Evolutionary conservation across 2,797 vertebrate genomes (phyloP).

Genomic region (Agapornis canus): DNA sequence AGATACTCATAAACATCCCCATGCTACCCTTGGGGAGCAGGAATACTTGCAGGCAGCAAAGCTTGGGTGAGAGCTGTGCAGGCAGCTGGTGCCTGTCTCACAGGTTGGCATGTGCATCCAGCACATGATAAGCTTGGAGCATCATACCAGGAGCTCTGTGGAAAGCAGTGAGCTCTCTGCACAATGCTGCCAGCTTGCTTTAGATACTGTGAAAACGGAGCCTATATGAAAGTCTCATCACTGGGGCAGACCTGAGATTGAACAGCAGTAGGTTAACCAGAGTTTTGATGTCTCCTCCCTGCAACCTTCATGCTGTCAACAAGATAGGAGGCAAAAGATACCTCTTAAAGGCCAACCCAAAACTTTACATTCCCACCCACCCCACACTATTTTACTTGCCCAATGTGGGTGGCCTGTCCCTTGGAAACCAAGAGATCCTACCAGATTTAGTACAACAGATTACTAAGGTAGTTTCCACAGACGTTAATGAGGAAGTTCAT

Average conservation of each 20-base stretch:
- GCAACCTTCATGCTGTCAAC: accelerated
- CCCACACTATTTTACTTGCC: accelerated
- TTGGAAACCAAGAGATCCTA: not conserved
- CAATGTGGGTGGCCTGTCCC: not conserved
- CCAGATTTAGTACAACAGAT: not conserved
- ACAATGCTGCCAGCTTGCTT: not conserved
- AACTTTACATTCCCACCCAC: not conserved
- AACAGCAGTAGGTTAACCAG: not conserved
- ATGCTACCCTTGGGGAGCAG: not conserved
- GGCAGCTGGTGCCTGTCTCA: not conserved
- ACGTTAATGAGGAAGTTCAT: not conserved
- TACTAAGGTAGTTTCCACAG: not conserved
- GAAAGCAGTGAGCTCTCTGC: not conserved
- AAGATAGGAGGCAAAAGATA: not conserved
- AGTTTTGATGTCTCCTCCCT: not conserved
- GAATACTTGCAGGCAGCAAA: not conserved
- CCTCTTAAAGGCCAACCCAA: not conserved
- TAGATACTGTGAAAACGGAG: not conserved
- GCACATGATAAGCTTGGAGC: accelerated
- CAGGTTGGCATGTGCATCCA: not conserved
- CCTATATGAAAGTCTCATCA: not conserved
- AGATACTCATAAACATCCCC: not conserved
- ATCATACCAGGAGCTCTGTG: not conserved
- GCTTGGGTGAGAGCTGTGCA: not conserved
- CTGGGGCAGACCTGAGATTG: not conserved